Evolutionary conservation across 2,888 invertebrate genomes (phyloP).

Genomic region (Amiota minor): DNA sequence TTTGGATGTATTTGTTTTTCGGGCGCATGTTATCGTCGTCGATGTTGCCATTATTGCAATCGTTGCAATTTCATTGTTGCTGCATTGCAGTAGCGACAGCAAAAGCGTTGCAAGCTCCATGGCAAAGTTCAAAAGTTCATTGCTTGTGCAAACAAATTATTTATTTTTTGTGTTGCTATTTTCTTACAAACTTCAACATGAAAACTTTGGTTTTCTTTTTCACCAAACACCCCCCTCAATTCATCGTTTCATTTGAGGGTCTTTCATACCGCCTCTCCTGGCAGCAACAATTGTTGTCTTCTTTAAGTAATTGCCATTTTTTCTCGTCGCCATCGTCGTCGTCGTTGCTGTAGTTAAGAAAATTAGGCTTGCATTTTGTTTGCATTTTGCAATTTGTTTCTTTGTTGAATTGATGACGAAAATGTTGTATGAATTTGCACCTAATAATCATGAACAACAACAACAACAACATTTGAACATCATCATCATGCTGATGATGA

Average conservation of each 20-base stretch:
- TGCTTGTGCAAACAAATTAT: constrained; percentile 67
- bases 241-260: not conserved
- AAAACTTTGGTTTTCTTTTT: not conserved
- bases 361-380: constrained; percentile 45
- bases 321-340: constrained; percentile 34
- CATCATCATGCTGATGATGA: constrained; percentile 14
- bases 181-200: constrained; percentile 1
- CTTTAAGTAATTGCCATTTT: constrained; percentile 59
- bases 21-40: not conserved
- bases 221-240: not conserved
- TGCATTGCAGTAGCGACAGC: constrained; percentile 41
- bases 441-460: no score
- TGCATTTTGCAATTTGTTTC: constrained; percentile 47
- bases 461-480: not conserved
- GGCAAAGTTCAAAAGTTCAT: constrained; percentile 62
- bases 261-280: constrained; percentile 11
- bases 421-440: not conserved
- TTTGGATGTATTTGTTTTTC: constrained; percentile 19
- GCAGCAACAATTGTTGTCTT: constrained; percentile 46
- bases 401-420: not conserved
- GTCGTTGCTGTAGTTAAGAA: constrained; percentile 28
- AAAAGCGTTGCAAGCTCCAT: constrained; percentile 5
- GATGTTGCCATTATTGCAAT: constrained; percentile 5
- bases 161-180: constrained; percentile 47
- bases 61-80: constrained; percentile 20